phyloP scores from a whole-genome alignment of 2,113 vertebrate genomes.

The Ascaphus truei region DNA sequence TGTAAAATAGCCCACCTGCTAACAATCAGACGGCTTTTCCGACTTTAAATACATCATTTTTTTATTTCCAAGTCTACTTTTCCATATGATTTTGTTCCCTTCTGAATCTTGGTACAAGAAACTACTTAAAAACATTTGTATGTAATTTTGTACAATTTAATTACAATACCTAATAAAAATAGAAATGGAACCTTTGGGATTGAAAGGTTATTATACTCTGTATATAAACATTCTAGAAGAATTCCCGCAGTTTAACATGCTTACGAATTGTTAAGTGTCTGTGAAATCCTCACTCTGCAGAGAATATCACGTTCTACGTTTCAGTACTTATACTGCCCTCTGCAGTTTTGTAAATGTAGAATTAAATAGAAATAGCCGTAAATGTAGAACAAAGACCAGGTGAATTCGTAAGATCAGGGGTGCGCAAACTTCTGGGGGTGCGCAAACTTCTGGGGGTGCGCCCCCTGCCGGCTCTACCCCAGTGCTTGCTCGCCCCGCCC shows the following conservation, averaged over 20 bases:
- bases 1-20: neutral
- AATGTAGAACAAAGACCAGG: no score
- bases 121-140: neutral
- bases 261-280: neutral
- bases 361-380: no score
- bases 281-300: neutral
- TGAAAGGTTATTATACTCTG: neutral
- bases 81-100: neutral
- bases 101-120: neutral
- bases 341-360: neutral
- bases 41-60: neutral
- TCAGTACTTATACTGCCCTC: neutral
- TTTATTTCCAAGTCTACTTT: neutral
- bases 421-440: no score
- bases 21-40: neutral
- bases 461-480: no score
- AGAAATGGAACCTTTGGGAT: neutral
- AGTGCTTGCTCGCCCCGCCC: no score
- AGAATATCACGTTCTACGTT: neutral
- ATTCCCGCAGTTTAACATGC: neutral
- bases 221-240: neutral
- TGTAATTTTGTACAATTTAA: neutral
- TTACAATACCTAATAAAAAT: neutral
- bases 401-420: no score
- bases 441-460: no score